Conservation (phyloP, 2,888 invertebrate species). For the Lathronympha strigana region DNA sequence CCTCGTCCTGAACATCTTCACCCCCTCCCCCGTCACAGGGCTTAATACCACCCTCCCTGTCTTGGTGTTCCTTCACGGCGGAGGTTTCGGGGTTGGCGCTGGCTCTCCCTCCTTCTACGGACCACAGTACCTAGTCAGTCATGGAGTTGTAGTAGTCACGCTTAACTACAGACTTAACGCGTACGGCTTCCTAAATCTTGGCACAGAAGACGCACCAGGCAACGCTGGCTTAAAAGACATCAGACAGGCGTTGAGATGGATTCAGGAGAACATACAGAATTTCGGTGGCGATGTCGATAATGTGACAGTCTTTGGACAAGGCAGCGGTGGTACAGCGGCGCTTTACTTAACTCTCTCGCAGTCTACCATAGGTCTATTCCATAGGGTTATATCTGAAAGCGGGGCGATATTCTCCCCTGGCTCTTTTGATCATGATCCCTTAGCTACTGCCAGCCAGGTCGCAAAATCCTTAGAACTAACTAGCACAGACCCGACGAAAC, state of each 20-base stretch:
- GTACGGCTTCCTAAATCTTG: constrained; percentile 76
- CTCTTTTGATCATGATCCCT: constrained; percentile 65
- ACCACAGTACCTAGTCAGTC: constrained; percentile 74
- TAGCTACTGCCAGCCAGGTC: constrained; percentile 69
- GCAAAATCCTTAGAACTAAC: constrained; percentile 69
- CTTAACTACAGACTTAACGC: constrained; percentile 79
- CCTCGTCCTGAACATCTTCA: constrained; percentile 72
- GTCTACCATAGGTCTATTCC: constrained; percentile 71
- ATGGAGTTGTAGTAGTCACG: constrained; percentile 74
- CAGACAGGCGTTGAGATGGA: constrained; percentile 75
- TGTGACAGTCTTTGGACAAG: constrained; percentile 77
- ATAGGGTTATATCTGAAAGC: constrained; percentile 73
- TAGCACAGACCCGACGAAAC: constrained; percentile 59
- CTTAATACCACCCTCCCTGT: constrained; percentile 65
- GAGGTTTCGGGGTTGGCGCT: constrained; percentile 76
- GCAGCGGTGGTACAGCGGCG: constrained; percentile 74
- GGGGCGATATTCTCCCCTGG: constrained; percentile 69
- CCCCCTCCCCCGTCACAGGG: constrained; percentile 55
- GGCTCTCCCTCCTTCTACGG: constrained; percentile 73
- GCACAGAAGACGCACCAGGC: constrained; percentile 71
- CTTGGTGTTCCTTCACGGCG: constrained; percentile 80
- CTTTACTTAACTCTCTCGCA: constrained; percentile 71
- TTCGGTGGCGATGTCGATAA: constrained; percentile 75
- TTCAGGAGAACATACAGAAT: constrained; percentile 66
- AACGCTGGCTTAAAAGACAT: constrained; percentile 80